phyloP scores from a whole-genome alignment of 2,113 vertebrate genomes.

The Cynopterus brachyotis region DNA sequence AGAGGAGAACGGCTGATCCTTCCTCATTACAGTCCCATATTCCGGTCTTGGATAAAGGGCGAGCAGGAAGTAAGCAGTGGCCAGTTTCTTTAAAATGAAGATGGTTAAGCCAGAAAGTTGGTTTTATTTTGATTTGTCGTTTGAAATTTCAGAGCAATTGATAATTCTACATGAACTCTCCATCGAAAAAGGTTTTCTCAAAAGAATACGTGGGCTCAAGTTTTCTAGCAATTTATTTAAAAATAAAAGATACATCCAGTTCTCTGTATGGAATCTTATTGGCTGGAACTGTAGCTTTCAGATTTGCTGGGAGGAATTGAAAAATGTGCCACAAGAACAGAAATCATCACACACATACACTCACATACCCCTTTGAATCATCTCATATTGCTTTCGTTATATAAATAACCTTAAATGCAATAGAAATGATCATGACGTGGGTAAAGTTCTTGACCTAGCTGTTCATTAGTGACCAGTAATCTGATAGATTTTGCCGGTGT shows the following conservation, averaged over 20 bases:
- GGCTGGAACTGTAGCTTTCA: neutral
- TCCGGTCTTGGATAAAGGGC: constrained; percentile 94
- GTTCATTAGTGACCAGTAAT: neutral
- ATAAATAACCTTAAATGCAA: neutral
- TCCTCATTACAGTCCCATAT: constrained; percentile 92
- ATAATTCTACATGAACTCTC: neutral
- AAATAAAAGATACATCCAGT: neutral
- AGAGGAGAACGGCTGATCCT: constrained; percentile 90
- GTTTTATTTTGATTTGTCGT: neutral
- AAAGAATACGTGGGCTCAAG: neutral
- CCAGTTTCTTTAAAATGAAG: constrained; percentile 39
- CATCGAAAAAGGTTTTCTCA: neutral
- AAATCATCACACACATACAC: neutral
- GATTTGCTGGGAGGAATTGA: neutral
- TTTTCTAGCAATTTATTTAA: neutral
- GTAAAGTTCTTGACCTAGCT: neutral
- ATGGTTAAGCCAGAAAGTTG: neutral
- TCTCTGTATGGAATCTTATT: neutral
- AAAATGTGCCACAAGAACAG: neutral
- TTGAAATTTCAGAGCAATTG: neutral
- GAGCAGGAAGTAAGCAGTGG: constrained; percentile 90
- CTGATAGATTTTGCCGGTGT: neutral
- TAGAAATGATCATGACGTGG: neutral
- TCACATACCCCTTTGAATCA: neutral
- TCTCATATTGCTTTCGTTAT: neutral